Conservation (phyloP, 2,888 invertebrate species). For the Cepaea hortensis region DNA sequence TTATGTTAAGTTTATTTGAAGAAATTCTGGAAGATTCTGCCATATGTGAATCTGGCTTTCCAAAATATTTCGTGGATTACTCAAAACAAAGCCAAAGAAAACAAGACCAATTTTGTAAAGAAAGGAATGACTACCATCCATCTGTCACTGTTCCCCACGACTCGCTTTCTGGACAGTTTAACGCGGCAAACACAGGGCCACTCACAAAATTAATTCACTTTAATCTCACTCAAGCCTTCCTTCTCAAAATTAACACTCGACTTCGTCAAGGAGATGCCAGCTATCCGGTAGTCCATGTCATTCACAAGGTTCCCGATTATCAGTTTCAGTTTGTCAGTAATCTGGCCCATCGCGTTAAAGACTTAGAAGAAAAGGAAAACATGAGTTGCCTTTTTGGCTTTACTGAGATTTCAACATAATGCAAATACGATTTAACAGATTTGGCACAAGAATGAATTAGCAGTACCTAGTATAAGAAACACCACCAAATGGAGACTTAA, state of each 20-base stretch:
- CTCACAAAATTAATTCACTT: not conserved
- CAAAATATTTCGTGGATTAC: too few species aligned
- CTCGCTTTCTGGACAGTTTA: not conserved
- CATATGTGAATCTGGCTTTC: too few species aligned
- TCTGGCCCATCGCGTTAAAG: not conserved
- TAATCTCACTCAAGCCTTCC: not conserved
- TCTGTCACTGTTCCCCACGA: not conserved
- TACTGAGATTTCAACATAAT: not conserved
- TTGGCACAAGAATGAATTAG: too few species aligned
- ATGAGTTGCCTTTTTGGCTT: not conserved
- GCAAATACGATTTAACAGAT: not conserved
- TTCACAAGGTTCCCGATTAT: not conserved
- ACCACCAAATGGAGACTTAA: too few species aligned
- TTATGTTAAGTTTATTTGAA: too few species aligned
- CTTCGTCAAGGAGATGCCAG: not conserved
- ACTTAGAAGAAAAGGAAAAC: not conserved
- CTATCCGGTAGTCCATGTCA: not conserved
- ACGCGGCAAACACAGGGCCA: not conserved
- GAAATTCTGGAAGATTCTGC: too few species aligned
- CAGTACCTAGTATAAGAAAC: too few species aligned
- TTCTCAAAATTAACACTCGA: constrained; percentile 17
- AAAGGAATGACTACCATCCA: not conserved
- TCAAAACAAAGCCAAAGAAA: too few species aligned
- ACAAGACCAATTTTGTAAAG: too few species aligned
- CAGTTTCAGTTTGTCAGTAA: not conserved